These are phyloP conservation scores for Lamprologus sp. DNA, from an alignment of 2,113 vertebrate species.

Conservation along the genomic window DNA sequence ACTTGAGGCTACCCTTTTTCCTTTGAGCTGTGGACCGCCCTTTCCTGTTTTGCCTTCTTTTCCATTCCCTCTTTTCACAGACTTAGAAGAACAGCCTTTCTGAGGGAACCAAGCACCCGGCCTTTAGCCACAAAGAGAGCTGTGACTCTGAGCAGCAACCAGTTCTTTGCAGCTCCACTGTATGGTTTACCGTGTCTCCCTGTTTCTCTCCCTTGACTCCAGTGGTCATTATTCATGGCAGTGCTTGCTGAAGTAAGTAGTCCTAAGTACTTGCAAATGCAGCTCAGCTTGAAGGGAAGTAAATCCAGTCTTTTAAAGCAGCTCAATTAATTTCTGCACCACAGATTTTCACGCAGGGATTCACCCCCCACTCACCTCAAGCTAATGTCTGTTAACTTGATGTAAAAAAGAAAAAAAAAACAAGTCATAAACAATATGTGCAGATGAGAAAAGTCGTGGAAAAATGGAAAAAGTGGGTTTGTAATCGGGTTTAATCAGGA, in stretches of 20 bases:
- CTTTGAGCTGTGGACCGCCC: slow-evolving; percentile 20
- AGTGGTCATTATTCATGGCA: slow-evolving; percentile 15
- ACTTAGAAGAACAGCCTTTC: slow-evolving; percentile 22
- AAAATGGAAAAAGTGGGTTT: background rate
- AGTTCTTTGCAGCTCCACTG: background rate
- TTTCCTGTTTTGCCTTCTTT: slow-evolving; percentile 68
- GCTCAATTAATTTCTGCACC: background rate
- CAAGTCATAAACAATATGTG: background rate
- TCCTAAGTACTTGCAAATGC: background rate
- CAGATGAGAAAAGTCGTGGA: background rate
- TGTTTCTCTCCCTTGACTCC: background rate
- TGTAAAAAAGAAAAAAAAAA: background rate
- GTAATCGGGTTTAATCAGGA: background rate
- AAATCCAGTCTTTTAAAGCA: background rate
- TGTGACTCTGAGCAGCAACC: slow-evolving; percentile 7
- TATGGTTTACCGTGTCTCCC: background rate
- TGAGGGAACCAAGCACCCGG: background rate
- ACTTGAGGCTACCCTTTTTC: background rate
- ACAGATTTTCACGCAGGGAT: background rate
- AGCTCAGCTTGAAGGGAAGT: background rate
- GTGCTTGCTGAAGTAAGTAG: background rate
- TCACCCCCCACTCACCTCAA: background rate
- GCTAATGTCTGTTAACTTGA: accelerated
- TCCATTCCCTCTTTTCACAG: slow-evolving; percentile 39
- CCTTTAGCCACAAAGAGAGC: background rate